Evolutionary conservation across 92 coral and sea anemone genomes (phyloP), one percentile per base, ranked within the genome.

Genomic region (Ricordea florida): DNA sequence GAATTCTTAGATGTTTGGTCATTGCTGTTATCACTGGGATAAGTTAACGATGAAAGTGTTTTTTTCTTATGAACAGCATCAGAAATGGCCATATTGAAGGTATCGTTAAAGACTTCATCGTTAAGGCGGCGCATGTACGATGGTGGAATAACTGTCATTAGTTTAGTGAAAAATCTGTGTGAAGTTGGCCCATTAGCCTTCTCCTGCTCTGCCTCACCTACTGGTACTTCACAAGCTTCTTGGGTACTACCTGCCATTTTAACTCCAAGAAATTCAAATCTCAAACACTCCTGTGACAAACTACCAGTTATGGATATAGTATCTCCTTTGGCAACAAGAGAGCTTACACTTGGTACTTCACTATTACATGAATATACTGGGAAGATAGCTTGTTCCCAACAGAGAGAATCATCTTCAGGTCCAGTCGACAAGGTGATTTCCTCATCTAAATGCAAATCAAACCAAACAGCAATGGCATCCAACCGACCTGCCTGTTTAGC

Each of bases 331-430:
- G 65, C 53, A 53, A 56, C 64, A 13, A 26, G 18, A 5, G 40
- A 32, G 2, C 32, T 47, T 5, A 22, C 25, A 2, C 37, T 34
- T 4, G 16, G 23, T 3, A 72, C 28, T 36, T 80, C 45, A 43
- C 51, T 55, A 27, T 4, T 14, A 40, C 22, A 18, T 9, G 61
- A 69, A 63, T 79, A 85, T 8, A 87, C 86, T 10, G 99, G 96
- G 59, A 77, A 96, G 34, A 96, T 76, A n/a, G 97, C 99, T 55
- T 96, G 99, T 40, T 96, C 99, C 99, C 99, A 96, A 81, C 99
- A 96, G 1, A 93, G 84, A 8, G 97, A 92, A 16, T 80, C 72
- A 21, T 82, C 84, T 29, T 91, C 50, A 10, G 98, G 98, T 0
- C 92, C 97, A 36, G 97, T 96, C 36, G 90, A 88, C 7, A 96